Percentiles rank a stretch among this genome's conserved stretches.
Conservation (phyloP, 2,888 invertebrate genomes). For the Metacarcinus magister region DNA sequence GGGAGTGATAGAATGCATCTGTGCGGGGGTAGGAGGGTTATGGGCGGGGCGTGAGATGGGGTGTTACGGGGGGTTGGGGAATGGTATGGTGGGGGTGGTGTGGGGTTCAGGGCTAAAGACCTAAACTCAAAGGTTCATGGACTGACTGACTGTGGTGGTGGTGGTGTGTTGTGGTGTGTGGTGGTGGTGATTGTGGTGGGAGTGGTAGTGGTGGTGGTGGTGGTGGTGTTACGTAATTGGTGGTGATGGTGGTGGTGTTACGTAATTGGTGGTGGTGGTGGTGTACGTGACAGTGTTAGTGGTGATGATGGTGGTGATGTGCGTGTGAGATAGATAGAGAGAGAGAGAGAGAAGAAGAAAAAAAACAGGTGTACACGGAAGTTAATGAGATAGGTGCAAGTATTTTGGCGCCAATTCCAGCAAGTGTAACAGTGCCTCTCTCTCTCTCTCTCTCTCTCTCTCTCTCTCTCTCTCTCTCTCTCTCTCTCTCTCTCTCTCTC, state of each 20-base stretch:
- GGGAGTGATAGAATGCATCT: background rate
- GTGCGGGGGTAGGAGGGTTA: background rate
- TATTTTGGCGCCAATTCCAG: background rate
- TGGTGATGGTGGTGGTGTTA: background rate
- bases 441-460: conserved; percentile 32
- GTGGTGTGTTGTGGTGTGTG: background rate
- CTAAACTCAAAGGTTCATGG: background rate
- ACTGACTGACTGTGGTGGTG: background rate
- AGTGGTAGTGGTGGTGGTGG: background rate
- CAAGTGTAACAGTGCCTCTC: background rate
- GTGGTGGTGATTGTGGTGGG: background rate
- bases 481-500: background rate
- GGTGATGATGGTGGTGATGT: background rate
- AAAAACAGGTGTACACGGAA: background rate
- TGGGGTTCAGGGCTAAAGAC: conserved; percentile 11
- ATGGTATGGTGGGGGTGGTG: background rate
- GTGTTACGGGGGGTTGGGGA: background rate
- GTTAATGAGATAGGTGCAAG: background rate
- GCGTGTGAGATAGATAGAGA: background rate
- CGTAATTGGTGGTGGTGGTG: background rate
- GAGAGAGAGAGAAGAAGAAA: background rate
- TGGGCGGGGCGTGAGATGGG: background rate
- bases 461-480: background rate
- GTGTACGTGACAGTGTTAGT: background rate
- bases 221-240: background rate